These are phyloP conservation scores for Pagrus major DNA, from an alignment of 2,113 vertebrate genomes.

Conservation along the genomic window DNA sequence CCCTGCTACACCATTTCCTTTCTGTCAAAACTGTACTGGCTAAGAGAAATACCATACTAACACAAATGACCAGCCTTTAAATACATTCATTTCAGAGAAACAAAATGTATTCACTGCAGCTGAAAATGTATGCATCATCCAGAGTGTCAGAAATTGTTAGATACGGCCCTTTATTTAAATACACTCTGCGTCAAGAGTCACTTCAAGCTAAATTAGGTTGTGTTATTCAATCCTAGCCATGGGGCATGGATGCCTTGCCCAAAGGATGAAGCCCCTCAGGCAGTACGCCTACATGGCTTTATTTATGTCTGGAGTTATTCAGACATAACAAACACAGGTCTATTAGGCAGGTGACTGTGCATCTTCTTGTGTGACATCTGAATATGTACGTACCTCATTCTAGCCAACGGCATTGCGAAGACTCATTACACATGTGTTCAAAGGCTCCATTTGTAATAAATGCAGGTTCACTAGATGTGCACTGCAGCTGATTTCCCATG, in stretches of 20 bases:
- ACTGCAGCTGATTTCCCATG: conserved; percentile 27
- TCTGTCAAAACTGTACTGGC: not conserved
- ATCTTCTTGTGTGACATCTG: not conserved
- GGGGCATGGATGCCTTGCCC: conserved; percentile 35
- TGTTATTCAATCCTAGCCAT: conserved; percentile 38
- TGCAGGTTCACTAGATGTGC: not conserved
- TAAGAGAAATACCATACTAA: not conserved
- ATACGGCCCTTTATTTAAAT: conserved; percentile 25
- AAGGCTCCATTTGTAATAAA: not conserved
- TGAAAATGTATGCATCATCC: conserved; percentile 12
- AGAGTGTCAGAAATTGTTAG: conserved; percentile 27
- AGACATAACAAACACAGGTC: conserved; percentile 26
- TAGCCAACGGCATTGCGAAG: not conserved
- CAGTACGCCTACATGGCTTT: conserved; percentile 35
- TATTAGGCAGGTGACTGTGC: conserved; percentile 5
- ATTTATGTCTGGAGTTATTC: conserved; percentile 47
- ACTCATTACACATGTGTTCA: conserved; percentile 6
- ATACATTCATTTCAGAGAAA: not conserved
- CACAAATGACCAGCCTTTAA: not conserved
- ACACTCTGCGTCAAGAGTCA: not conserved
- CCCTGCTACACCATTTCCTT: not conserved
- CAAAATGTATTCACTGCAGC: not conserved
- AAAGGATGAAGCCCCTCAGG: conserved; percentile 25
- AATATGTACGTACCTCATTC: conserved; percentile 1
- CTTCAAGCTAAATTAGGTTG: conserved; percentile 27